phyloP scores from a whole-genome alignment of 2,888 invertebrate genomes.

The Buathra laborator region DNA sequence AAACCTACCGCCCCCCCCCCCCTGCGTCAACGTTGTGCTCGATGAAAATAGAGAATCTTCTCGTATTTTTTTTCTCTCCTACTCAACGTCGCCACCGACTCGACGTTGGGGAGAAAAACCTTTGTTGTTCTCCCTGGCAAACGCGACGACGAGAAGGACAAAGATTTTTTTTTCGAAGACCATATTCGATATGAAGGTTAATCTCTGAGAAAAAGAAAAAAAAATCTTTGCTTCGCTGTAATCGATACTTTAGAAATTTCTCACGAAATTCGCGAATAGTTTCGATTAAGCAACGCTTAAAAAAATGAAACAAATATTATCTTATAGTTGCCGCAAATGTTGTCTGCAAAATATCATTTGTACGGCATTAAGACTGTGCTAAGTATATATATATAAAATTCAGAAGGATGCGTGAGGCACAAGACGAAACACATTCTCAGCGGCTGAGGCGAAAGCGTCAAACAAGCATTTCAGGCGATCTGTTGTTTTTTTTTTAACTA shows the following conservation, averaged over 20 bases:
- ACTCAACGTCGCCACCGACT: neutral
- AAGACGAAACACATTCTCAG: conserved; percentile 53
- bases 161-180: neutral
- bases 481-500: conserved; percentile 12
- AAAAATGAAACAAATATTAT: neutral
- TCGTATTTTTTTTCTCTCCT: neutral
- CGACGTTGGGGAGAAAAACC: neutral
- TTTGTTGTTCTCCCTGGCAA: no score
- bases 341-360: neutral
- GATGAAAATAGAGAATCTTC: conserved; percentile 46
- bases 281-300: neutral
- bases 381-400: neutral
- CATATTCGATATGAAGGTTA: neutral
- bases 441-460: conserved; percentile 51
- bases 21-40: conserved; percentile 48
- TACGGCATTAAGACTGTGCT: neutral
- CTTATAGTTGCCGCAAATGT: neutral
- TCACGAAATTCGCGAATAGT: neutral
- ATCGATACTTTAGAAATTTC: neutral
- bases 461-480: conserved; percentile 56
- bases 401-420: conserved; percentile 35
- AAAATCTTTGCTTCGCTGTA: neutral
- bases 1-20: conserved; percentile 30
- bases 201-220: neutral
- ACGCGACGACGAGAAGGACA: neutral